These are phyloP conservation scores for Furcifer pardalis DNA, from an alignment of 2,797 vertebrate genomes.

Conservation along the genomic window DNA sequence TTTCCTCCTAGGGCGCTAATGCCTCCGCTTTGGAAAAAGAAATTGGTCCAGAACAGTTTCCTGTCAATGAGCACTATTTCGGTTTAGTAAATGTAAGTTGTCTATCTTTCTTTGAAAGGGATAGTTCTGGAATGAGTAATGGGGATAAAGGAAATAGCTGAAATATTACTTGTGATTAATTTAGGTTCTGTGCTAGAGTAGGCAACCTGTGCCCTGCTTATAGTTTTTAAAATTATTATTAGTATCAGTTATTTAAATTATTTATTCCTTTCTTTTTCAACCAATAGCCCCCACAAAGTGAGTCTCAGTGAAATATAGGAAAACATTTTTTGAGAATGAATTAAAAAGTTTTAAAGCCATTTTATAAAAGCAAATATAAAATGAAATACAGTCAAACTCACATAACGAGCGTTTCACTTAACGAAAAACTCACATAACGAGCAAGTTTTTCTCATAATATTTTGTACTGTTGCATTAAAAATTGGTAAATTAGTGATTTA, in stretches of 20 bases:
- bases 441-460: no score
- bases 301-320: no score
- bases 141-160: neutral
- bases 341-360: no score
- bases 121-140: neutral
- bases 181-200: neutral
- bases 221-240: no score
- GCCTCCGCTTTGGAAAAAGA: slow-evolving; percentile 99
- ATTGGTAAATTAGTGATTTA: neutral
- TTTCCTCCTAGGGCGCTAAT: slow-evolving; percentile 91
- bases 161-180: neutral
- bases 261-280: no score
- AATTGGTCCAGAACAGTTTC: slow-evolving; percentile 99
- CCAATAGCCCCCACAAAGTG: no score
- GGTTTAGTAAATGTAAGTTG: slow-evolving; percentile 96
- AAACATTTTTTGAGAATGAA: no score
- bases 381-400: no score
- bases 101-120: slow-evolving; percentile 23
- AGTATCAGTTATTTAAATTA: no score
- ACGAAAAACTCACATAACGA: no score
- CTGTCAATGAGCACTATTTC: slow-evolving; percentile 98
- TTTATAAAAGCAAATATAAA: no score
- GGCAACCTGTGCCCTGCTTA: neutral
- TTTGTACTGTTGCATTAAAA: neutral
- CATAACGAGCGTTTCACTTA: no score